Conservation (phyloP, 2,113 vertebrate species). For the Nothoprocta pentlandii region DNA sequence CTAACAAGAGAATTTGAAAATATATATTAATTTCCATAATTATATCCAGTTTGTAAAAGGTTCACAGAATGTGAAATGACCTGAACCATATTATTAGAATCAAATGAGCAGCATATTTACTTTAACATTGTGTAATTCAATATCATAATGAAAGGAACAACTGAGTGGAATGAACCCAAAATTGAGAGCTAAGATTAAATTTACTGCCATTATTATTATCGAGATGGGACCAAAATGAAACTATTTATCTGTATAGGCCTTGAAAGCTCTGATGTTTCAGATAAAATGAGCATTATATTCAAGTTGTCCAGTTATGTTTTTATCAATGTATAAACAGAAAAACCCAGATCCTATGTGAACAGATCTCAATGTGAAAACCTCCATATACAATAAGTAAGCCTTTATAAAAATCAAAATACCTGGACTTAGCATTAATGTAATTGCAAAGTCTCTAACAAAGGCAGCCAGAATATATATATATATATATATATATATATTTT, state of each 20-base stretch:
- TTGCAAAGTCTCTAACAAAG: background rate
- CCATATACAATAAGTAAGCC: background rate
- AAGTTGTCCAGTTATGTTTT: background rate
- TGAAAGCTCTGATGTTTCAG: background rate
- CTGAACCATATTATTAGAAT: constrained; percentile 43
- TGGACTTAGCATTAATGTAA: background rate
- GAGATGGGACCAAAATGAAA: constrained; percentile 44
- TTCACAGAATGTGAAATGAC: constrained; percentile 58
- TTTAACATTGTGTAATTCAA: constrained; percentile 38
- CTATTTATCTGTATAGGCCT: constrained; percentile 8
- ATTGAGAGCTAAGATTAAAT: constrained; percentile 45
- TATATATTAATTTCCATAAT: constrained; percentile 44
- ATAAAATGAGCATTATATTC: background rate
- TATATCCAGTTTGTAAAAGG: constrained; percentile 55
- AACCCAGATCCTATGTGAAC: background rate
- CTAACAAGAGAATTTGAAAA: constrained; percentile 52
- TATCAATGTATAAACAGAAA: background rate
- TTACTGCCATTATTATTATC: constrained; percentile 19
- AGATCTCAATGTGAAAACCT: background rate
- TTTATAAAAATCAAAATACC: background rate
- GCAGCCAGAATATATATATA: background rate
- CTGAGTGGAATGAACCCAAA: constrained; percentile 29
- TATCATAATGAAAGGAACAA: constrained; percentile 58
- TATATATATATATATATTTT: background rate
- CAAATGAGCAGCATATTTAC: constrained; percentile 64